Evolutionary conservation across 2,113 vertebrate species (phyloP), one percentile per base, ranked within the genome.

Genomic region (Microtus richardsoni): DNA sequence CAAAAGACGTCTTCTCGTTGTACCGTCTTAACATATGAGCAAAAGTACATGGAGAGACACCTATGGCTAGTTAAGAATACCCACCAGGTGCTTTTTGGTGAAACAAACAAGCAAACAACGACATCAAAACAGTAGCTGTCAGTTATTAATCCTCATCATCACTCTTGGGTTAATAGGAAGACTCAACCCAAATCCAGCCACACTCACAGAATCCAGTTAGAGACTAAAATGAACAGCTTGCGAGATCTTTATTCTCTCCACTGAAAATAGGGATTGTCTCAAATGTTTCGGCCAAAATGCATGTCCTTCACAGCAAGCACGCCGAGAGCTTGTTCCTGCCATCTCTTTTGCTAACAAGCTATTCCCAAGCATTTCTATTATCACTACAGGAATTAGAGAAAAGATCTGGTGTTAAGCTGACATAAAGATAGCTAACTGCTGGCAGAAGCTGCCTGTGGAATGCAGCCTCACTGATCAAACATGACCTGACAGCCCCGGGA

Each of bases 31-130:
- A 89, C 3, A 54, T 82, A 95, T 85, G 5, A 78, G 66, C 22
- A 94, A 90, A 95, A 90, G 64, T 77, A 92, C 39, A 30, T 33
- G 39, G 49, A 62, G 96, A 91, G 52, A 44, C 58, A 84, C 91
- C 80, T 95, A 75, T 70, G 85, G 88, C 16, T 88, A 5, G 30
- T 68, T 84, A 89, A 47, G 39, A 90, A 89, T 12, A 87, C 26
- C 19, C 17, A 54, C 52, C 21, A 68, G 41, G 30, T 91, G n/a
- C 14, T 89, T 90, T 86, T 79, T 83, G 28, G 41, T 41, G 78
- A 78, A 70, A 13, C 54, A 58, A 58, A 21, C 2, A n/a, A 54
- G 22, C 11, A 80, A 22, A 54, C 52, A 66, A 68, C 58, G 21
- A 13, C 11, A 75, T 74, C 70, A n/a, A 70, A 26, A 60, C 33